Conservation (phyloP, 2,797 vertebrate species). For the Chrosomus eos region DNA sequence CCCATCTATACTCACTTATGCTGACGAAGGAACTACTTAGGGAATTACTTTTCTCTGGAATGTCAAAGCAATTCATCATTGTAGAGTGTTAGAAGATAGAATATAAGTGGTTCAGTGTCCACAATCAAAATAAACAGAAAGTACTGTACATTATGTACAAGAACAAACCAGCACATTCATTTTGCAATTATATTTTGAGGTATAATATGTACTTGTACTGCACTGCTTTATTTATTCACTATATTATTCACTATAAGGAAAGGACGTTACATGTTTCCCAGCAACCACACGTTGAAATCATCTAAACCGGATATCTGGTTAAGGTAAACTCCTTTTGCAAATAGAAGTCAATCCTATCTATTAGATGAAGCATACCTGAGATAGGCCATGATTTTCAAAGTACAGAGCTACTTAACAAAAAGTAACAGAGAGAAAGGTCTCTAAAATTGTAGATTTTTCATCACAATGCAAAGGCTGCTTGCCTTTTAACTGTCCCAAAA, state of each 20-base stretch:
- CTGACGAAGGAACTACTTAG: constrained; percentile 28
- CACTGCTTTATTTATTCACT: background rate
- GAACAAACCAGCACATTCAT: background rate
- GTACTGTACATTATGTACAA: background rate
- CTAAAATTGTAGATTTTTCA: background rate
- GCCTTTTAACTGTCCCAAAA: background rate
- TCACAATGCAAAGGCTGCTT: background rate
- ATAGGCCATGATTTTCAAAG: background rate
- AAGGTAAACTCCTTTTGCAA: background rate
- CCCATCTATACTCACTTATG: constrained; percentile 7
- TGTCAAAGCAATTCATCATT: constrained; percentile 39
- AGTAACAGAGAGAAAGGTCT: background rate
- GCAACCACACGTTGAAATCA: background rate
- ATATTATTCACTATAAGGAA: background rate
- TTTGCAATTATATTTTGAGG: background rate
- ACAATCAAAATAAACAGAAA: background rate
- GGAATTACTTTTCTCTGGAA: constrained; percentile 25
- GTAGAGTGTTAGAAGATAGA: constrained; percentile 11
- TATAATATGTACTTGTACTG: background rate
- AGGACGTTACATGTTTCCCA: background rate
- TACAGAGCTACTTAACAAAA: background rate
- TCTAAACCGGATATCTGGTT: background rate
- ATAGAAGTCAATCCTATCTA: constrained; percentile 12
- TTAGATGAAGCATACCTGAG: background rate
- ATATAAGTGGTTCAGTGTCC: background rate